Percentiles rank a stretch among this genome's conserved stretches.
Conservation (phyloP, 2,888 invertebrate genomes). For the Dynastes hyllus region DNA sequence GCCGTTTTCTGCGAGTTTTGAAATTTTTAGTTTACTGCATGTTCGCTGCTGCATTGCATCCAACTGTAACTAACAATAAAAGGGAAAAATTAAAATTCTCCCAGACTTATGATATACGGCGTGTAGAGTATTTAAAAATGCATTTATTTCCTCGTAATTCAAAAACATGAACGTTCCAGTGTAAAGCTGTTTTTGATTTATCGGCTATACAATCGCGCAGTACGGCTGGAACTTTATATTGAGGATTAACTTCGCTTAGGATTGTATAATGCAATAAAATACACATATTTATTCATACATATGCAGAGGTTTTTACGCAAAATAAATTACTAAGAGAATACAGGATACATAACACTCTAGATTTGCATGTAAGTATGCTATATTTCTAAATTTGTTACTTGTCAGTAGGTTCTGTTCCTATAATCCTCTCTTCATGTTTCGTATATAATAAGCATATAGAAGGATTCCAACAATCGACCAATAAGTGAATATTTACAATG, state of each 20-base stretch:
- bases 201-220: constrained; percentile 9
- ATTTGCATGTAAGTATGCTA: too few relatives aligned
- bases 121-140: constrained; percentile 52
- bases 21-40: constrained; percentile 50
- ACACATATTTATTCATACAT: not conserved
- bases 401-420: too few relatives aligned
- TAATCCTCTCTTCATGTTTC: too few relatives aligned
- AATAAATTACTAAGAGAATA: not conserved
- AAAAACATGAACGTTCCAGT: constrained; percentile 47
- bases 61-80: constrained; percentile 34
- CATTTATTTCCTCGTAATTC: constrained; percentile 49
- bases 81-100: constrained; percentile 32
- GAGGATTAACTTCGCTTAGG: constrained; percentile 33
- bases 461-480: too few relatives aligned
- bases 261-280: constrained; percentile 28
- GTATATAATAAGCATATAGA: too few relatives aligned
- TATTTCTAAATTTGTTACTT: too few relatives aligned
- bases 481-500: too few relatives aligned
- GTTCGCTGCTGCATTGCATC: constrained; percentile 27
- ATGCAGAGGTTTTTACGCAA: not conserved
- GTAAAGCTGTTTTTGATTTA: constrained; percentile 50
- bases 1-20: constrained; percentile 45
- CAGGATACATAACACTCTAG: not conserved
- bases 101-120: constrained; percentile 48
- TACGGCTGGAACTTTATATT: constrained; percentile 4